Base-by-base conservation (phyloP, 2,888 invertebrate genomes). In the Leistus spinibarbis region DNA sequence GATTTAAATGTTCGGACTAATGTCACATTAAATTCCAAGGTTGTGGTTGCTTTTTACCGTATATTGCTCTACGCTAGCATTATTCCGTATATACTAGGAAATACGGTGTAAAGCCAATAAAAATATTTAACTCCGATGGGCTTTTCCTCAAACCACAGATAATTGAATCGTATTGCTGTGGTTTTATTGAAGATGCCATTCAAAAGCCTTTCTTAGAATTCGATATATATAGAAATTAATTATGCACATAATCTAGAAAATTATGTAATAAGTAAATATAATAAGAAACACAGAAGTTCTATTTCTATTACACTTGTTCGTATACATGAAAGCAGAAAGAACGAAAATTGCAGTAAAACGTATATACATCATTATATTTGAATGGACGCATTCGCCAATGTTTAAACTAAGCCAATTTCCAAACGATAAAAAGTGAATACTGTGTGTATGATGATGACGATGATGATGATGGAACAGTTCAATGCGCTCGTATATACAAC, bases 401-500 rank as follows among this genome's bases (percentile, higher is more conserved):
- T 40, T 60, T 60, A 20, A 60, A 60, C 60, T 22, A 60, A 19
- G 60, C 60, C 19, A 60, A 60, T 60, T 60, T 19, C 60, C 60
- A 60, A 60, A 19, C 60, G 60, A 60, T 60, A 60, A 60, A 60
- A 60, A 60, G 60, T 19, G 60, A 60, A 19, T 19, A 10, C 60
- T 20, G 22, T 19, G 17, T 16, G 13, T 60, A 22, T 60, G 20
- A 19, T 60, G 17, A 60, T 40, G 40, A 40, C 40, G 40, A 40
- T 40, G 40, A 60, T 40, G 40, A 40, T 13, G 40, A 40, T 40
- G 40, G 0, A 40, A 40, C 40, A 7, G 40, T 5, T 40, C 40
- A 40, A 5, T 40, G 40, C n/a, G n/a, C 40, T 40, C 1, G 40
- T 10, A 40, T n/a, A n/a, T 40, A 40, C 40, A 40, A 40, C 40